Base-by-base conservation (phyloP, 2,888 invertebrate genomes). In the Cataglyphis altisquamis region DNA sequence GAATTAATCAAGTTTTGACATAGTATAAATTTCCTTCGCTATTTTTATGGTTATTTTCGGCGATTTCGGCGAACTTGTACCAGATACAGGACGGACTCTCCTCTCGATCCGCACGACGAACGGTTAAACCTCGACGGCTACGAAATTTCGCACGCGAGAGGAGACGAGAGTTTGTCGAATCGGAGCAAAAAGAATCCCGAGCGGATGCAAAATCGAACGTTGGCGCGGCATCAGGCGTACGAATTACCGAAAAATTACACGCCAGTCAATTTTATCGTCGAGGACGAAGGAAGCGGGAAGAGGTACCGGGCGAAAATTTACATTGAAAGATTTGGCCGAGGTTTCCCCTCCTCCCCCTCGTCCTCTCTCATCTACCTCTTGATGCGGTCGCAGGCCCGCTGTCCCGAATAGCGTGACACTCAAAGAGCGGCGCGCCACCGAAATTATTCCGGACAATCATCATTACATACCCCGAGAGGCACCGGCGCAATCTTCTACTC, bases 401-500 rank as follows among this genome's bases (percentile, higher is more conserved):
- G 72, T 83, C 88, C 82, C 84, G 88, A 84, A 88, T 86, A 81
- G 87, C 88, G 88, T 90, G 90, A 94, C 94, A 94, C 86, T 93
- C 93, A 94, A 94, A 94, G 94, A 93, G 92, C 92, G 92, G 94
- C 93, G 90, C 88, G 86, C 89, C 82, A 84, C 88, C 89, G 84
- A 93, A 93, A 94, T 94, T 93, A 93, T 93, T 92, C 90, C 88
- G 90, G 89, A 91, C 93, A 91, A 93, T 93, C 93, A 93, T 94
- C 92, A 94, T 94, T 94, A 94, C 92, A 91, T 90, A 86, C 88
- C 12, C 88, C 12, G 41, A 83, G 86, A 87, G 88, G 88, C 83
- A n/a, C 48, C 89, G 87, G 87, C 86, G 89, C 92, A 93, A 94
- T 94, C 91, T 92, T 93, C 92, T 92, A 92, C 92, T 92, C 92